Percentiles rank a stretch among this genome's conserved stretches.
Conservation (phyloP, 2,797 vertebrate species). For the Aeoliscus strigatus region DNA sequence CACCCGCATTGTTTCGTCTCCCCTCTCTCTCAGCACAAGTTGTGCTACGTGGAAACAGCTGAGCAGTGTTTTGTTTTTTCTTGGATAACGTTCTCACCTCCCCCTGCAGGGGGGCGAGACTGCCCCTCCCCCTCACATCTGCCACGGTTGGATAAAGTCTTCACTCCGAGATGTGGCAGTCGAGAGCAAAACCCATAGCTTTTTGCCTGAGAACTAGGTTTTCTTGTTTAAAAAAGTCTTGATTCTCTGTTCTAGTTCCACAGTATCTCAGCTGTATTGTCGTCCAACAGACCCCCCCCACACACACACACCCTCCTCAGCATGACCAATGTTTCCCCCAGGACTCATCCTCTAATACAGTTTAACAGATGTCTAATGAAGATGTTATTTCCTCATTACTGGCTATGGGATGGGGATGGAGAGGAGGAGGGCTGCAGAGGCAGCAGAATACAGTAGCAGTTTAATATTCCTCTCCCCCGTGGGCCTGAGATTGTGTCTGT, state of each 20-base stretch:
- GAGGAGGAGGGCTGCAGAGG: constrained; percentile 64
- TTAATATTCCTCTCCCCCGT: constrained; percentile 79
- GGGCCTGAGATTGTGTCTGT: constrained; percentile 80
- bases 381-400: constrained; percentile 83
- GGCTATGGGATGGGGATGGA: constrained; percentile 66
- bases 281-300: constrained; percentile 60
- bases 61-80: constrained; percentile 33
- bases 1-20: constrained; percentile 7
- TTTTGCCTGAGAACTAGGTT: constrained; percentile 26
- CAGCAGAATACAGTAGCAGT: constrained; percentile 72
- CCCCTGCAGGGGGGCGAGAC: constrained; percentile 41
- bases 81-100: constrained; percentile 37
- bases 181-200: constrained; percentile 15
- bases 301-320: constrained; percentile 55
- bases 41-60: constrained; percentile 17
- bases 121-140: constrained; percentile 54
- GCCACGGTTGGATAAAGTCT: constrained; percentile 57
- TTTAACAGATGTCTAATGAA: constrained; percentile 85
- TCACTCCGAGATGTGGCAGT: constrained; percentile 22
- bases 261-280: constrained; percentile 57
- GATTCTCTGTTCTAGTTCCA: constrained; percentile 47
- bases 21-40: neutral
- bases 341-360: constrained; percentile 76
- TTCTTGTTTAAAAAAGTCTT: constrained; percentile 39
- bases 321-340: constrained; percentile 79